Evolutionary conservation across 1,140 invertebrate species (phyloP).

Genomic region (Drosophila pachea): DNA sequence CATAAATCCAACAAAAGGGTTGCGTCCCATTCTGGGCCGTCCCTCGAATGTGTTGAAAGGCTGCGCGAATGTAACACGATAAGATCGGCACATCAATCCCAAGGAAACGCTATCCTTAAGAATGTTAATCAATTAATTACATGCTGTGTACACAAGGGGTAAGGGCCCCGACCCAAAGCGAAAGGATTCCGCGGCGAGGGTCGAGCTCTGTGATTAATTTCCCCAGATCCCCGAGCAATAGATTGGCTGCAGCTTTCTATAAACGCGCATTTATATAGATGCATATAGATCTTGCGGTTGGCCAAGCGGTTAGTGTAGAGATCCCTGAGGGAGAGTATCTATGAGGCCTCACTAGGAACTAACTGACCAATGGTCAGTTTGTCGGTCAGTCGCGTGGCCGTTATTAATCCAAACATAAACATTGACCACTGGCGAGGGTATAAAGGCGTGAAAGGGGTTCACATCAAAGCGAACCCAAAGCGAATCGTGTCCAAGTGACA

Average conservation of each 20-base stretch:
- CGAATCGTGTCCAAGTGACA: constrained; percentile 8
- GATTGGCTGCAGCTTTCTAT: constrained; percentile 43
- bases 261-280: constrained; percentile 11
- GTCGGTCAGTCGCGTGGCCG: constrained; percentile 62
- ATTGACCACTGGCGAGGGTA: constrained; percentile 53
- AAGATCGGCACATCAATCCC: constrained; percentile 71
- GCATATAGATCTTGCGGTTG: constrained; percentile 28
- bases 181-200: constrained; percentile 56
- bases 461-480: constrained; percentile 2
- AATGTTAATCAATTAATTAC: constrained; percentile 77
- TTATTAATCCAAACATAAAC: constrained; percentile 73
- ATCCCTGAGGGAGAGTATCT: background rate
- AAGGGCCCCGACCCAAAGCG: background rate
- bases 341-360: constrained; percentile 35
- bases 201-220: constrained; percentile 64
- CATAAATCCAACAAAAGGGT: constrained; percentile 57
- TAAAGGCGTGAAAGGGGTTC: constrained; percentile 20
- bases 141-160: constrained; percentile 54
- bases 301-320: constrained; percentile 16
- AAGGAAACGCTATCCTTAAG: constrained; percentile 67
- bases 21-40: constrained; percentile 4
- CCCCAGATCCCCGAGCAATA: constrained; percentile 48
- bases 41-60: constrained; percentile 53
- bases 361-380: constrained; percentile 68
- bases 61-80: constrained; percentile 67